Percentiles rank a stretch among this genome's conserved stretches.
Evolutionary conservation across 2,888 invertebrate species (phyloP).

Genomic region (Urechis unicinctus): DNA sequence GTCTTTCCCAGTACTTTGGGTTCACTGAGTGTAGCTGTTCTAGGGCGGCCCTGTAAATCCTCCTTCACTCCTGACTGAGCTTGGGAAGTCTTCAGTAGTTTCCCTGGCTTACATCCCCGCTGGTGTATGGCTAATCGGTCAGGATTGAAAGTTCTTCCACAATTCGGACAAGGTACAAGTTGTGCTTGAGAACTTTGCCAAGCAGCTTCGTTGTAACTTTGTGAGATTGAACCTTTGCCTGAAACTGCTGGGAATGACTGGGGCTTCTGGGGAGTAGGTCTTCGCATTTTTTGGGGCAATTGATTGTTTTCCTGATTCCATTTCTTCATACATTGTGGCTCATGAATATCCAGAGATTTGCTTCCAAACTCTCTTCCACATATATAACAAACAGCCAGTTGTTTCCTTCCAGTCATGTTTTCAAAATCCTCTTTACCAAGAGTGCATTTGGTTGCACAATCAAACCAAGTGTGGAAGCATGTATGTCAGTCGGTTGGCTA

Average conservation of each 20-base stretch:
- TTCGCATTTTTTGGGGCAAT: slow-evolving; percentile 55
- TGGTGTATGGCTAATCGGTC: slow-evolving; percentile 63
- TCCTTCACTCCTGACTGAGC: background rate
- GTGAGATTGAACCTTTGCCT: slow-evolving; percentile 12
- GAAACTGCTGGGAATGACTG: slow-evolving; percentile 41
- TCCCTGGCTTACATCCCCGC: slow-evolving; percentile 54
- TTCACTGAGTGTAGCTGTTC: slow-evolving; percentile 30
- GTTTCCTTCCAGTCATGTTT: background rate
- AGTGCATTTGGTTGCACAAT: no score
- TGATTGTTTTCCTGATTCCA: slow-evolving; percentile 60
- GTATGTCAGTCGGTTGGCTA: no score
- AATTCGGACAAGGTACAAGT: slow-evolving; percentile 59
- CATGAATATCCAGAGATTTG: slow-evolving; percentile 62
- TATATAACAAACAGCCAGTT: slow-evolving; percentile 55
- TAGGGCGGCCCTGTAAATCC: slow-evolving; percentile 20
- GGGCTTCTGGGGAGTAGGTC: slow-evolving; percentile 59
- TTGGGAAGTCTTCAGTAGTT: slow-evolving; percentile 12
- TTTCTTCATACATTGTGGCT: slow-evolving; percentile 63
- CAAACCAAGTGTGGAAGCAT: no score
- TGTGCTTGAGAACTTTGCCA: slow-evolving; percentile 59
- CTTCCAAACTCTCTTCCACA: slow-evolving; percentile 64
- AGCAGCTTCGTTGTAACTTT: slow-evolving; percentile 51
- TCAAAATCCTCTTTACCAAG: background rate
- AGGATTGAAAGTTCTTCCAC: slow-evolving; percentile 65
- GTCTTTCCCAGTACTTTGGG: slow-evolving; percentile 40